phyloP scores from a whole-genome alignment of 1,140 invertebrate genomes.

The Caerostris darwini region DNA sequence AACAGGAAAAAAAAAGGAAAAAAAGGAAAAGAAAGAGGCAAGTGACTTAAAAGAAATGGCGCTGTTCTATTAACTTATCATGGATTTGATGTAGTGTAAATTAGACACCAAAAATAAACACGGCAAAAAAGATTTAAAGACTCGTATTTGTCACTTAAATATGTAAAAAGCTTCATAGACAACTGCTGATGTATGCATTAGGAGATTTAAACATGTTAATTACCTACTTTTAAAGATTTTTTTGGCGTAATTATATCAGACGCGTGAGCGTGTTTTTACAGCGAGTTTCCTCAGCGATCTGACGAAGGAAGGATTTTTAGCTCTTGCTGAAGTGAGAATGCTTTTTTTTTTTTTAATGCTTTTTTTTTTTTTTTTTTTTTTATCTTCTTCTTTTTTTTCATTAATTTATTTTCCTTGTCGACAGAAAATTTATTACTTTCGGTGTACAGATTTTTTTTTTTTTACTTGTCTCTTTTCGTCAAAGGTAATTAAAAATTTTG shows the following conservation, averaged over 20 bases:
- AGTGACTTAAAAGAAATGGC: slow-evolving; percentile 36
- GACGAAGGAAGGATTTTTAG: not conserved
- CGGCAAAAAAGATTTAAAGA: slow-evolving; percentile 72
- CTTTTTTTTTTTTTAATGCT: not conserved
- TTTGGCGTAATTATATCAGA: slow-evolving; percentile 63
- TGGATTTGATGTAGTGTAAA: slow-evolving; percentile 68
- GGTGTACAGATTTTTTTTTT: no score
- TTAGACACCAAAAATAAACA: slow-evolving; percentile 63
- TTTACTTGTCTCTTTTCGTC: no score
- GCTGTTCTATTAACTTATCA: slow-evolving; percentile 58
- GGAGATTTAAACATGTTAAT: slow-evolving; percentile 75
- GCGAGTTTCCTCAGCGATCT: not conserved
- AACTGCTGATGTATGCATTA: slow-evolving; percentile 56
- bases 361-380: not conserved
- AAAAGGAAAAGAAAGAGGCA: not conserved
- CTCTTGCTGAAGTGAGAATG: not conserved
- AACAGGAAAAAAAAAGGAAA: not conserved
- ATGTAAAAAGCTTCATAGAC: slow-evolving; percentile 72
- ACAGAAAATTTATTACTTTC: no score
- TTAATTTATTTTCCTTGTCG: no score
- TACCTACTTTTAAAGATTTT: slow-evolving; percentile 63
- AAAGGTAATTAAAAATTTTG: no score
- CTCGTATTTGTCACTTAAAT: slow-evolving; percentile 77
- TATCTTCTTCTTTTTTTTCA: not conserved
- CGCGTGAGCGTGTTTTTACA: slow-evolving; percentile 1